Conservation (phyloP, 2,888 invertebrate species). For the Thumatha senex region DNA sequence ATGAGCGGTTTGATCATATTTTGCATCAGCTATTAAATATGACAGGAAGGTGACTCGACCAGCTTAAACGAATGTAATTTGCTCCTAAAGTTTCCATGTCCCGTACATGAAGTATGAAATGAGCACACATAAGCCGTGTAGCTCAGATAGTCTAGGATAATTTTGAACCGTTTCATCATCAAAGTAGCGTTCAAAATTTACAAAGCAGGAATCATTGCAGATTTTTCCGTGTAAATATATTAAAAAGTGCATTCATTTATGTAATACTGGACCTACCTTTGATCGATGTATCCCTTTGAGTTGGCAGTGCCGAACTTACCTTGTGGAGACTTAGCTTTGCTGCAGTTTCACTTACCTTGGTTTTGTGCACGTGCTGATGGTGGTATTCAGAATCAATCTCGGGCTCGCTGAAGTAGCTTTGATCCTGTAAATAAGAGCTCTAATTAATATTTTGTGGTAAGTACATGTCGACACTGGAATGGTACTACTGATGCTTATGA, state of each 20-base stretch:
- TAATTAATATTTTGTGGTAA: neutral
- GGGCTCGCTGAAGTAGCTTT: slow-evolving; percentile 96
- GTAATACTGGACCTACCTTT: slow-evolving; percentile 6
- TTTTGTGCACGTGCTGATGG: slow-evolving; percentile 96
- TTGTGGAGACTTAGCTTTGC: neutral
- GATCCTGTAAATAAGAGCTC: slow-evolving; percentile 80
- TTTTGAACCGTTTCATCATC: too few species aligned
- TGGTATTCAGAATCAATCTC: slow-evolving; percentile 97
- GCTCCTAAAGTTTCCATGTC: too few species aligned
- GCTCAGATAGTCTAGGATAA: too few species aligned
- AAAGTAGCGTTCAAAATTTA: neutral
- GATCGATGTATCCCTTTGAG: neutral
- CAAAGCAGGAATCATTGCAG: neutral
- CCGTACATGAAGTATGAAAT: too few species aligned
- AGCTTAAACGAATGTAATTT: too few species aligned
- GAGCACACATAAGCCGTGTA: too few species aligned
- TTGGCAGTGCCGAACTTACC: neutral
- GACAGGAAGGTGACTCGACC: too few species aligned
- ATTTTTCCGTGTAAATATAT: too few species aligned
- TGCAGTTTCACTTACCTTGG: slow-evolving; percentile 87
- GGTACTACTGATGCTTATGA: too few species aligned
- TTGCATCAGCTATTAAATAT: too few species aligned
- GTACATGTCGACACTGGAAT: neutral
- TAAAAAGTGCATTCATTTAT: neutral
- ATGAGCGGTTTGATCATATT: too few species aligned